phyloP scores from a whole-genome alignment of 2,888 invertebrate species.

The Cheilosia grossa region DNA sequence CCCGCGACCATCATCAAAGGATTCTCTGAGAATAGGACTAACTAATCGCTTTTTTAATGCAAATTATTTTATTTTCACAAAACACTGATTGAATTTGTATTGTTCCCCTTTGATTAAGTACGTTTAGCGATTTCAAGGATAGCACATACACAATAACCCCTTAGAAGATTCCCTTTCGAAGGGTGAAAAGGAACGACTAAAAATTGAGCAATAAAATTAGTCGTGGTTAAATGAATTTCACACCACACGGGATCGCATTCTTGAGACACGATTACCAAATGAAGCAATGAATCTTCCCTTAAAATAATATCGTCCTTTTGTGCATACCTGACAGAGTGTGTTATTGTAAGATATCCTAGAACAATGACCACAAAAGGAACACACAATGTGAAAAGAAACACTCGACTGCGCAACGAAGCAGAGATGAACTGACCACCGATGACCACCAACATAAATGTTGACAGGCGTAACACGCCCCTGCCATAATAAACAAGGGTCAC shows the following conservation, averaged over 20 bases:
- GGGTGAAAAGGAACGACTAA: slow-evolving; percentile 67
- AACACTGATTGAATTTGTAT: slow-evolving; percentile 49
- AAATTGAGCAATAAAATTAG: slow-evolving; percentile 84
- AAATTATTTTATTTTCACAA: slow-evolving; percentile 63
- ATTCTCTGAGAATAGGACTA: slow-evolving; percentile 6
- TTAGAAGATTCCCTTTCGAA: slow-evolving; percentile 22
- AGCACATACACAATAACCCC: slow-evolving; percentile 50
- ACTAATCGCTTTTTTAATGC: slow-evolving; percentile 62
- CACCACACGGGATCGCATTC: slow-evolving; percentile 68
- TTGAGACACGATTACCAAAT: slow-evolving; percentile 75
- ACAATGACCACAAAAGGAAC: slow-evolving; percentile 67
- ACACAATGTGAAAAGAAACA: slow-evolving; percentile 64
- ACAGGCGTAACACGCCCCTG: slow-evolving; percentile 83
- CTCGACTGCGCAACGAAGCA: slow-evolving; percentile 39
- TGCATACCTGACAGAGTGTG: slow-evolving; percentile 66
- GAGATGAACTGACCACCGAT: slow-evolving; percentile 71
- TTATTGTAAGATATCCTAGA: slow-evolving; percentile 69
- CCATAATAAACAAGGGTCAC: slow-evolving; percentile 81
- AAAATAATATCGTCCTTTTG: slow-evolving; percentile 68
- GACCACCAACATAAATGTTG: slow-evolving; percentile 83
- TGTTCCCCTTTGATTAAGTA: slow-evolving; percentile 55
- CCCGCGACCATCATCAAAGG: slow-evolving; percentile 11
- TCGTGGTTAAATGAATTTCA: slow-evolving; percentile 82
- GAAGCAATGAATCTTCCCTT: slow-evolving; percentile 80
- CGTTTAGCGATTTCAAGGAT: neutral